Percentiles rank a stretch among this genome's conserved stretches.
phyloP scores from a whole-genome alignment of 2,888 invertebrate genomes.

The Anticlea derivata region DNA sequence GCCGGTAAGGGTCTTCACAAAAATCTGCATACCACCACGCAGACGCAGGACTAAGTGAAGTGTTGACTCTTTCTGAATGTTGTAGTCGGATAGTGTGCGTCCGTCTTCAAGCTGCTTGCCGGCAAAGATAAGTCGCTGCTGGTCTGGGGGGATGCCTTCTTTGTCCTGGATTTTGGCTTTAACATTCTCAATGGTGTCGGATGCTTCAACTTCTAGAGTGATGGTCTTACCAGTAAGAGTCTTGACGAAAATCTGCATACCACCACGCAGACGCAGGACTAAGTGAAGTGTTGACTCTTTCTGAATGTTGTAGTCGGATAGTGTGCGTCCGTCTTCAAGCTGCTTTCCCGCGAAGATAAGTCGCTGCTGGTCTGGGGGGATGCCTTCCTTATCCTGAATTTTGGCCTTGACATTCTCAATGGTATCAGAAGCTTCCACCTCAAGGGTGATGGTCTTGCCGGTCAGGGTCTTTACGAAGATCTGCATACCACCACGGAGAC shows the following conservation, averaged over 20 bases:
- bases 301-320: conserved; percentile 47
- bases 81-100: conserved; percentile 62
- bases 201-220: conserved; percentile 82
- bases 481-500: conserved; percentile 55
- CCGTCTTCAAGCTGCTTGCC: conserved; percentile 88
- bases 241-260: conserved; percentile 85
- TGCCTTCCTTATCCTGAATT: conserved; percentile 47
- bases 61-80: conserved; percentile 36
- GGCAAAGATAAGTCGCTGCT: conserved; percentile 85
- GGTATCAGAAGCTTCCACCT: conserved; percentile 47
- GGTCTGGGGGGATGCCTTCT: conserved; percentile 82
- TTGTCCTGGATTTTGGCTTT: conserved; percentile 83
- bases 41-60: conserved; percentile 35
- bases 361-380: conserved; percentile 47
- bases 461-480: conserved; percentile 55
- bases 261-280: conserved; percentile 44
- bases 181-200: conserved; percentile 85
- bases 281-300: conserved; percentile 46
- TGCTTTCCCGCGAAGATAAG: conserved; percentile 47
- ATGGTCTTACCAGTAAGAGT: conserved; percentile 85
- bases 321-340: conserved; percentile 44
- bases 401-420: conserved; percentile 48
- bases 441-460: conserved; percentile 53
- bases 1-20: conserved; percentile 35
- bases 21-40: conserved; percentile 38